phyloP scores from a whole-genome alignment of 2,888 invertebrate genomes.

The Ptilodon capucinus region DNA sequence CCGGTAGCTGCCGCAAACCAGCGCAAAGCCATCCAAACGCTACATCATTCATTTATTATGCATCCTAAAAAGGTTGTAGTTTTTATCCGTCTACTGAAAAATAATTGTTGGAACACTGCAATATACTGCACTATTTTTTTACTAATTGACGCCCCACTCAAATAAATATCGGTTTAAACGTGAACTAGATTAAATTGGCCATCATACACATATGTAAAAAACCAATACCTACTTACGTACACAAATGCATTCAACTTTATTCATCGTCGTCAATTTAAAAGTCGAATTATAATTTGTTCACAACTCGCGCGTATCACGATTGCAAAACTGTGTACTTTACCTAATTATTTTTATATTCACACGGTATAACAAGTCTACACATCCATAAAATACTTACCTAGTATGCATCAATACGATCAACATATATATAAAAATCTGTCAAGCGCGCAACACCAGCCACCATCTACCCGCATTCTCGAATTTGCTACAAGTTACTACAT shows the following conservation, averaged over 20 bases:
- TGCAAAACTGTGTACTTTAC: not conserved
- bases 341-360: not conserved
- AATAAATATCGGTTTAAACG: too few relatives aligned
- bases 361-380: not conserved
- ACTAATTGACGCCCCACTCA: too few relatives aligned
- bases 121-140: too few relatives aligned
- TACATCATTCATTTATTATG: too few relatives aligned
- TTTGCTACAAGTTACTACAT: constrained; percentile 38
- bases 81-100: too few relatives aligned
- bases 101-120: too few relatives aligned
- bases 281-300: not conserved
- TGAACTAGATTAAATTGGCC: too few relatives aligned
- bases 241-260: not conserved
- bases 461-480: constrained; percentile 37
- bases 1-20: constrained; percentile 7
- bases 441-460: constrained; percentile 17
- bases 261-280: not conserved
- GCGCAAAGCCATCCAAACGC: too few relatives aligned
- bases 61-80: too few relatives aligned
- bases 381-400: too few relatives aligned
- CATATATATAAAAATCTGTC: constrained; percentile 22
- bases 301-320: not conserved
- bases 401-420: constrained; percentile 8
- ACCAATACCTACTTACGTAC: not conserved
- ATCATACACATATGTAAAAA: too few relatives aligned